Conservation (phyloP, 2,113 vertebrate species). For the Mesoclemmys tuberculata region DNA sequence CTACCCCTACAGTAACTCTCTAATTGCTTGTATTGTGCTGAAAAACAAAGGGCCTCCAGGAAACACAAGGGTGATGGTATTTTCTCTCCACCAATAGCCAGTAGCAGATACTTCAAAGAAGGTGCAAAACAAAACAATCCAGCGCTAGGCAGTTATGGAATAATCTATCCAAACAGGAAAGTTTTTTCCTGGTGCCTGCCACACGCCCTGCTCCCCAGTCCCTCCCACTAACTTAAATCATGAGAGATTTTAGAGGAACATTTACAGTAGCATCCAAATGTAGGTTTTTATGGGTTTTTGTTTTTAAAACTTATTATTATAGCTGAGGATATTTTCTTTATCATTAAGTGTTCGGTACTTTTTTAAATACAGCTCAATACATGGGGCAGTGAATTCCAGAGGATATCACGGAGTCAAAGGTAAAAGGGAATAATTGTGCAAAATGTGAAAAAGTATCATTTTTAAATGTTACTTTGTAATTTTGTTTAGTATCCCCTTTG, state of each 20-base stretch:
- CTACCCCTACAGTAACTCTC: neutral
- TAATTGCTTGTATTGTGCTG: neutral
- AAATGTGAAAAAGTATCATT: neutral
- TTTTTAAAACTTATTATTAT: neutral
- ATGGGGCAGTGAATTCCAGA: neutral
- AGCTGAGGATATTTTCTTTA: neutral
- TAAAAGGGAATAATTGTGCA: neutral
- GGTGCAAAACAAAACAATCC: neutral
- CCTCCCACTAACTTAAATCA: neutral
- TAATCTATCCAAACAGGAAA: neutral
- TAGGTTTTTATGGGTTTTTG: neutral
- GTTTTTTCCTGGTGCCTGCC: neutral
- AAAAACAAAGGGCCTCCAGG: neutral
- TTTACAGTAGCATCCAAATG: neutral
- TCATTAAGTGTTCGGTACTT: neutral
- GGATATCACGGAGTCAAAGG: neutral
- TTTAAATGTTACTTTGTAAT: neutral
- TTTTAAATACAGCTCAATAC: neutral
- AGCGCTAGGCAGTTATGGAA: neutral
- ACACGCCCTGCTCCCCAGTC: neutral
- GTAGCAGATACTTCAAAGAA: neutral
- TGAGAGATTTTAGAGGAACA: neutral
- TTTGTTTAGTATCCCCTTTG: neutral
- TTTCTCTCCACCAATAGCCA: neutral
- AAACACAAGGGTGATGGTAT: neutral